Evolutionary conservation across 2,888 invertebrate genomes (phyloP), one percentile per base, ranked within the genome.

Genomic region (Drosophila rubida): DNA sequence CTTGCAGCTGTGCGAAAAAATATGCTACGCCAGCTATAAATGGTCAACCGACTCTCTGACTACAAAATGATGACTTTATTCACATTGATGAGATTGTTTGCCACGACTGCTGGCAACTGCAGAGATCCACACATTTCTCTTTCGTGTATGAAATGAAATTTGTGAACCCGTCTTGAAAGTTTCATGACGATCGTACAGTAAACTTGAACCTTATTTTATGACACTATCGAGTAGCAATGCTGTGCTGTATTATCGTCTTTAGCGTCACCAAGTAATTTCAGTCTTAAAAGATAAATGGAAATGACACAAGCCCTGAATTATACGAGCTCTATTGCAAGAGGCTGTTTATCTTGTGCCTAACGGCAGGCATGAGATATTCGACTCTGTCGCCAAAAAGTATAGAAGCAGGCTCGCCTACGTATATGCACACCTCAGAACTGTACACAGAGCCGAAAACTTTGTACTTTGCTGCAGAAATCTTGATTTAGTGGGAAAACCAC

Each of bases 1-100:
- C 59, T 35, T 57, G 25, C 68, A 59, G 59, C 39, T 50, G 57
- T 69, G 63, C 65, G 32, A 32, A 72, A 64, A 65, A 70, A 61
- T 35, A 65, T 27, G 58, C 58, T 35, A 16, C 32, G 35, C 6
- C n/a, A 27, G 39, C 32, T 44, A 23, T 57, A 63, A 68, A 50
- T 58, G 64, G 44, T 30, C 45, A 50, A 37, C 55, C 37, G n/a
- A 4, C 11, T 32, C n/a, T 32, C 32, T 32, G 32, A 32, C n/a
- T 32, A 11, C 32, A n/a, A 32, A 32, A 32, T 32, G 32, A 32
- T 32, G 32, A 32, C 32, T 32, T 32, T 32, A 32, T 32, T n/a
- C 32, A 32, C 32, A 32, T 32, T 32, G 32, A 32, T 32, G 32
- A n/a, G n/a, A 32, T 32, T 32, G 32, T 32, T 32, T 32, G n/a